Conservation (phyloP, 1,140 invertebrate genomes). For the Olivierus martensii region DNA sequence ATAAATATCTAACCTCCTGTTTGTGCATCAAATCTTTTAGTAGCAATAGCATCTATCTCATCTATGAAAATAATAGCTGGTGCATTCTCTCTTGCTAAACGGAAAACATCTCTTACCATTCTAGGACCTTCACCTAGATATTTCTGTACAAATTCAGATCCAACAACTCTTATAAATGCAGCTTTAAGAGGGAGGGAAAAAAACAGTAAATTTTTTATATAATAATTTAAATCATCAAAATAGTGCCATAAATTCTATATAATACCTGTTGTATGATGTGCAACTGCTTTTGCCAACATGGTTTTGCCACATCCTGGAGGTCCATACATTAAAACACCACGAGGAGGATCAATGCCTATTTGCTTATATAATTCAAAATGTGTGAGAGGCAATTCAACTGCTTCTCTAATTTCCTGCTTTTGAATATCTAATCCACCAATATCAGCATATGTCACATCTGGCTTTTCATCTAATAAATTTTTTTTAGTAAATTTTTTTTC, state of each 20-base stretch:
- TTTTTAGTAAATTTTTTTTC: too few relatives aligned
- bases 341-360: constrained; percentile 90
- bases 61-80: constrained; percentile 99
- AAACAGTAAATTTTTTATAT: constrained; percentile 2
- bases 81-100: constrained; percentile 96
- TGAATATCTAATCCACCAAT: constrained; percentile 99
- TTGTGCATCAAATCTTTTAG: constrained; percentile 96
- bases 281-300: constrained; percentile 98
- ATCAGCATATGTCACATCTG: constrained; percentile 91
- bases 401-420: constrained; percentile 98
- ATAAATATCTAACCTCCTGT: constrained; percentile 48
- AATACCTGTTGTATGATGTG: constrained; percentile 72
- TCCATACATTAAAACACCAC: constrained; percentile 97
- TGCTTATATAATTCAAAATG: constrained; percentile 99
- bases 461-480: constrained; percentile 75
- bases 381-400: constrained; percentile 93
- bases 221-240: neutral
- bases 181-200: constrained; percentile 45
- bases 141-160: constrained; percentile 99
- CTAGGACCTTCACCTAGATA: constrained; percentile 97
- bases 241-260: neutral
- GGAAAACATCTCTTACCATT: constrained; percentile 98
- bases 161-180: constrained; percentile 95
- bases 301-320: constrained; percentile 92
- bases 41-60: constrained; percentile 97